Base-by-base conservation (phyloP, 2,797 vertebrate species). In the Cuniculus paca region DNA sequence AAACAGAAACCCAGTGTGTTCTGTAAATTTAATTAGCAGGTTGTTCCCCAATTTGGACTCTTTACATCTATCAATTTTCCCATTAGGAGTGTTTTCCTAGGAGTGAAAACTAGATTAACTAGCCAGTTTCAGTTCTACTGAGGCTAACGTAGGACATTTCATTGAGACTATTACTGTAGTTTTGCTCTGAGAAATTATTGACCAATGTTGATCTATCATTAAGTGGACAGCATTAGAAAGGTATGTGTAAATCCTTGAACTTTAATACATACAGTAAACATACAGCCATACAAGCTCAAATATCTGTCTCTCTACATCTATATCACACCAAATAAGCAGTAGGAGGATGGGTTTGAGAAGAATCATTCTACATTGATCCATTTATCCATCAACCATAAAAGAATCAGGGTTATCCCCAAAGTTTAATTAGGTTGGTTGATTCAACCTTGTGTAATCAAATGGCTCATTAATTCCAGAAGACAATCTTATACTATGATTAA, bases 61-160 rank as follows among this genome's bases (percentile, higher is more conserved):
- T 19, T 93, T 36, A 83, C 56, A 79, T 91, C 34, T 96, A 22
- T 50, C 61, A 45, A 20, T 96, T 26, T 39, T 96, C 95, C 85
- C 42, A 45, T 90, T 95, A 36, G 89, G 90, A 88, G 75, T 84
- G n/a, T 17, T 93, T 92, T 91, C 48, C 31, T 83, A 78, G 31
- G 63, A 82, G 80, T 79, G 48, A 88, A 89, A 72, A 72, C 31
- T n/a, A 10, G 85, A 34, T 80, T 22, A 45, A 26, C 52, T 70
- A 91, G 22, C 20, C 70, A 48, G 42, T 85, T 74, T 58, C 26
- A 88, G 61, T 97, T 58, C 48, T 13, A 81, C 0, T 58, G 45
- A 85, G 16, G 39, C 28, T 78, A 92, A 48, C 2, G 11, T 42
- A 50, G 52, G 5, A 12, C 26, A 65, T 85, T 95, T 92, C 48